Conservation (phyloP, 2,888 invertebrate genomes). For the Mesorhabditis belari region DNA sequence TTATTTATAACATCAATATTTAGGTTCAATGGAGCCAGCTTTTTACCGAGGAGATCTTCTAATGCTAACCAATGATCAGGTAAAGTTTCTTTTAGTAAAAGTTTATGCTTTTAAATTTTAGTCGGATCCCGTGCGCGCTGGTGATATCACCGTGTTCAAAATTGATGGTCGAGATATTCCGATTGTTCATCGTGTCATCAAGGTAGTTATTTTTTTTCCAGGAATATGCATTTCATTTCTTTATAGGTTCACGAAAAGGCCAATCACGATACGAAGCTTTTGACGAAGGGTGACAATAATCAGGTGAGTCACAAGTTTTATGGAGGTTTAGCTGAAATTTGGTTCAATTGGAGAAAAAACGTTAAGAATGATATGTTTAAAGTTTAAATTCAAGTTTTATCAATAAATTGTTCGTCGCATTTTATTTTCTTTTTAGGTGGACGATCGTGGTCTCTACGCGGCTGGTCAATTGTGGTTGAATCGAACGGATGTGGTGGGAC, state of each 20-base stretch:
- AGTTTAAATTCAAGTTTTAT: too few relatives aligned
- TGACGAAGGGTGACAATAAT: slow-evolving; percentile 99
- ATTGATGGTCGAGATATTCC: slow-evolving; percentile 60
- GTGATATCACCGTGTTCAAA: slow-evolving; percentile 60
- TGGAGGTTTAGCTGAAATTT: too few relatives aligned
- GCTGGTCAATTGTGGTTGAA: slow-evolving; percentile 95
- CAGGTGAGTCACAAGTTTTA: too few relatives aligned
- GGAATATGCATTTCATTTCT: neutral
- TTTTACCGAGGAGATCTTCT: slow-evolving; percentile 85
- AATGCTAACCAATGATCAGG: slow-evolving; percentile 78
- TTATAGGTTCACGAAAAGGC: slow-evolving; percentile 59
- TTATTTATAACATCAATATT: neutral
- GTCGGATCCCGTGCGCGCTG: slow-evolving; percentile 58
- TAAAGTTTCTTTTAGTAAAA: neutral
- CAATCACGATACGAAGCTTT: slow-evolving; percentile 87
- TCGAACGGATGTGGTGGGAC: slow-evolving; percentile 92
- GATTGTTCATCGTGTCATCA: slow-evolving; percentile 59
- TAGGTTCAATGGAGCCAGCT: slow-evolving; percentile 86
- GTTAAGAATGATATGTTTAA: too few relatives aligned
- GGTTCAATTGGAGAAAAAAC: too few relatives aligned
- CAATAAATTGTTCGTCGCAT: too few relatives aligned
- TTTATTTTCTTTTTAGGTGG: slow-evolving; percentile 64
- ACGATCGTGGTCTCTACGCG: slow-evolving; percentile 95
- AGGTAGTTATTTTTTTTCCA: slow-evolving; percentile 53
- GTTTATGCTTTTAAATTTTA: slow-evolving; percentile 8